Evolutionary conservation across 64 coral and sea anemone species (phyloP).

Genomic region (Montipora sp.): DNA sequence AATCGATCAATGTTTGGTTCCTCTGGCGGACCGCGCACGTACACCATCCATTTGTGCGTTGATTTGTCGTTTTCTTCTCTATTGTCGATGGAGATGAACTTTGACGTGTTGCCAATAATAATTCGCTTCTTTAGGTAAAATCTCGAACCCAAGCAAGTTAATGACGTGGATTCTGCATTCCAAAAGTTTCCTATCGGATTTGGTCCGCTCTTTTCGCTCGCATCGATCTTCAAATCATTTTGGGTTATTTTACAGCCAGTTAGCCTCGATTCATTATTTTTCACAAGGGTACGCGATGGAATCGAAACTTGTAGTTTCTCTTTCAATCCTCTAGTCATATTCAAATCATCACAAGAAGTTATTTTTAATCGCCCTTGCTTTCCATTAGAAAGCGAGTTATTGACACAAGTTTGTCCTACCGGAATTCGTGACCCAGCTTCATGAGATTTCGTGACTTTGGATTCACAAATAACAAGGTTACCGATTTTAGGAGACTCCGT

Average conservation of each 20-base stretch:
- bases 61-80: conserved; percentile 94
- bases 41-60: conserved; percentile 99
- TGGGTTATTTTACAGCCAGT: neutral
- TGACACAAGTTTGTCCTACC: neutral
- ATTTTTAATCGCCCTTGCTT: neutral
- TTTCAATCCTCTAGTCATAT: neutral
- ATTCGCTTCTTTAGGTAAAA: conserved; percentile 95
- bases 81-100: conserved; percentile 86
- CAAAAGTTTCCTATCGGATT: conserved; percentile 9
- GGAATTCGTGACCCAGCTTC: neutral
- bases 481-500: neutral
- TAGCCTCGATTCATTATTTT: neutral
- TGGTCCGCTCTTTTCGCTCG: neutral
- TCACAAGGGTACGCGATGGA: neutral
- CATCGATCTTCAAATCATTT: neutral
- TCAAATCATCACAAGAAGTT: neutral
- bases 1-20: conserved; percentile 70
- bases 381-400: neutral
- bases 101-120: conserved; percentile 97
- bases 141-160: conserved; percentile 71
- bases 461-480: neutral
- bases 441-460: neutral
- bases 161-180: neutral
- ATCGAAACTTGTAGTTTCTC: neutral
- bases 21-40: conserved; percentile 87